These are phyloP conservation scores for Lutraria lutraria DNA, from an alignment of 2,888 invertebrate genomes.

Conservation along the genomic window DNA sequence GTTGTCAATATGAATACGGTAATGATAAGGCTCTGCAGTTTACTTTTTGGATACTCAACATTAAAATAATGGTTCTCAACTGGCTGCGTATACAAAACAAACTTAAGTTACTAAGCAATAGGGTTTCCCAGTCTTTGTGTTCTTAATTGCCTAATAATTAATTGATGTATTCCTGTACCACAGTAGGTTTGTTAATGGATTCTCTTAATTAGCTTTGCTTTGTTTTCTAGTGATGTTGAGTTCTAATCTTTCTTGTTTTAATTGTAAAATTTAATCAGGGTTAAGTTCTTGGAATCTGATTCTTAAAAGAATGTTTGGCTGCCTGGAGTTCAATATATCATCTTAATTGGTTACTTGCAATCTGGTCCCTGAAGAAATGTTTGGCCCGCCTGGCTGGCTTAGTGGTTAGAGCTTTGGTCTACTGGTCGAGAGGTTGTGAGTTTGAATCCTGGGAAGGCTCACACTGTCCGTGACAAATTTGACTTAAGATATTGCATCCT, in stretches of 20 bases:
- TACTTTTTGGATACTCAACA: not conserved
- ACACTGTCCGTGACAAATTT: no score
- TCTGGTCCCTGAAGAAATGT: no score
- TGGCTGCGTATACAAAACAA: not conserved
- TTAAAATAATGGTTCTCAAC: not conserved
- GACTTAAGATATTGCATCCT: no score
- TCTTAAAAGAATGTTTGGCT: no score
- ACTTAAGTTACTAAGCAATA: not conserved
- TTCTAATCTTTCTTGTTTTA: not conserved
- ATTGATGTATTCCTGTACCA: not conserved
- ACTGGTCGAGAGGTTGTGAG: no score
- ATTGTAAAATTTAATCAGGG: not conserved
- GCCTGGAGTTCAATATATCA: no score
- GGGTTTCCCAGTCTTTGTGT: not conserved
- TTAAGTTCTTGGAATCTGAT: not conserved
- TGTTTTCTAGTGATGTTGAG: not conserved
- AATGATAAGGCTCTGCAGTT: not conserved
- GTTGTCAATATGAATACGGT: no score
- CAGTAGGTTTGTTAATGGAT: not conserved
- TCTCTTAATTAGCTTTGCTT: not conserved
- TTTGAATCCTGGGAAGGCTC: no score
- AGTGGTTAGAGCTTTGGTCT: no score
- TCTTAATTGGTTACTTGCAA: no score
- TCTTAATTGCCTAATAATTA: slow-evolving; percentile 6
- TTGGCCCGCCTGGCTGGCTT: no score